These are phyloP conservation scores for Pipistrellus pygmaeus DNA, from an alignment of 2,797 vertebrate genomes.

Conservation along the genomic window DNA sequence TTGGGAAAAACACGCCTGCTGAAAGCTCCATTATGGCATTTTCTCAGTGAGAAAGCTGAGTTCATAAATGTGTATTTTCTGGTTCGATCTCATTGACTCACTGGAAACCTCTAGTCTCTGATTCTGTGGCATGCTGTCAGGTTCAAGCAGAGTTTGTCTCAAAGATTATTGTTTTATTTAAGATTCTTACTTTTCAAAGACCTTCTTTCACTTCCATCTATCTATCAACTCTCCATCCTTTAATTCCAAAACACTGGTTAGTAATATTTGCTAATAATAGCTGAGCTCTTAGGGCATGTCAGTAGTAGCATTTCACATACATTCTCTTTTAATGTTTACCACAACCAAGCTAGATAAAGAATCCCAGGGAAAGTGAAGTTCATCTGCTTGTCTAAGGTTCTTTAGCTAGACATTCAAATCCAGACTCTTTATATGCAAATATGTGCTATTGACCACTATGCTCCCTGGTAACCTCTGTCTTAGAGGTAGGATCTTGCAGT, in stretches of 20 bases:
- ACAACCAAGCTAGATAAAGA: background rate
- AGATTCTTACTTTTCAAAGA: background rate
- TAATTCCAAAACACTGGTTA: slow-evolving; percentile 14
- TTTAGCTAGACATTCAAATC: background rate
- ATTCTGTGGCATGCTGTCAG: background rate
- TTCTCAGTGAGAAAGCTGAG: slow-evolving; percentile 15
- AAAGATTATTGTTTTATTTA: background rate
- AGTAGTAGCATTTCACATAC: background rate
- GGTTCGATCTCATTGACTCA: background rate
- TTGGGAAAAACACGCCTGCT: background rate
- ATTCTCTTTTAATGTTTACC: background rate
- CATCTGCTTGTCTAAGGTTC: background rate
- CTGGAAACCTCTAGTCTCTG: background rate
- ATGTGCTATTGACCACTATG: background rate
- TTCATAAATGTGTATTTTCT: background rate
- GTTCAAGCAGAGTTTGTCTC: background rate
- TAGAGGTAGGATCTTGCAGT: background rate
- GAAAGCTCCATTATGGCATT: background rate
- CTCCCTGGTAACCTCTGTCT: background rate
- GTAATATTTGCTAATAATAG: background rate
- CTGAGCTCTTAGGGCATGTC: background rate
- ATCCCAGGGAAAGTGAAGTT: background rate
- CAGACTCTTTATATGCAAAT: background rate
- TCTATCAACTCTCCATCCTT: background rate
- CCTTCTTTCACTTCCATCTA: background rate